A percentile compares a stretch with the other conserved stretches of the same genome.
Conservation (phyloP, 1,140 invertebrate genomes). For the Cyclina sinensis region DNA sequence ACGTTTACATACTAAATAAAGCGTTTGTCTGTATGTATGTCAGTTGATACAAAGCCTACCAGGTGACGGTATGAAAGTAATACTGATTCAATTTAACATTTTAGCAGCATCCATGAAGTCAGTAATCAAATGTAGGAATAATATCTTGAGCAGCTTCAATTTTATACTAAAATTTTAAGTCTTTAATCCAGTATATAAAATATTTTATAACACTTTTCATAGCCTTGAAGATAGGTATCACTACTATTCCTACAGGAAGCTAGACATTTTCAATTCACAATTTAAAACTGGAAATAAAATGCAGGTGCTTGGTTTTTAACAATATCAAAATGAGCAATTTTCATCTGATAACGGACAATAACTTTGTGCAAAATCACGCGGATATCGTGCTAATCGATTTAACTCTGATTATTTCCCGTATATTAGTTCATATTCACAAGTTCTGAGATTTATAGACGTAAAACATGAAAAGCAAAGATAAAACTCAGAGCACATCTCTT, state of each 20-base stretch:
- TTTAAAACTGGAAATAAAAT: conserved; percentile 23
- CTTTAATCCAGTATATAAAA: too few species aligned
- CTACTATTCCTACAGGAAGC: neutral
- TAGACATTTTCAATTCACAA: neutral
- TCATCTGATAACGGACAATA: neutral
- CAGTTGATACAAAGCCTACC: too few species aligned
- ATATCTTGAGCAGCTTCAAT: too few species aligned
- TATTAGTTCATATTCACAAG: neutral
- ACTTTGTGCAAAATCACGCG: neutral
- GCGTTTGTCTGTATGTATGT: too few species aligned
- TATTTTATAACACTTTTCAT: neutral
- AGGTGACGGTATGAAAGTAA: too few species aligned
- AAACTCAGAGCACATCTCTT: neutral
- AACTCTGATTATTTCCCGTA: conserved; percentile 3
- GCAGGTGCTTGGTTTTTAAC: neutral
- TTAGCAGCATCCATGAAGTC: too few species aligned
- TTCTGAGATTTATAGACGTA: neutral
- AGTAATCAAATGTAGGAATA: too few species aligned
- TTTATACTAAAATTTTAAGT: too few species aligned
- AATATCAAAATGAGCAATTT: conserved; percentile 25
- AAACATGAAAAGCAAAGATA: neutral
- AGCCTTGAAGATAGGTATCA: neutral
- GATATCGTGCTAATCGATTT: conserved; percentile 1
- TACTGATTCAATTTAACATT: too few species aligned
- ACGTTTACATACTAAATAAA: too few species aligned